Conservation (phyloP, 2,888 invertebrate species). For the Axea sp. region DNA sequence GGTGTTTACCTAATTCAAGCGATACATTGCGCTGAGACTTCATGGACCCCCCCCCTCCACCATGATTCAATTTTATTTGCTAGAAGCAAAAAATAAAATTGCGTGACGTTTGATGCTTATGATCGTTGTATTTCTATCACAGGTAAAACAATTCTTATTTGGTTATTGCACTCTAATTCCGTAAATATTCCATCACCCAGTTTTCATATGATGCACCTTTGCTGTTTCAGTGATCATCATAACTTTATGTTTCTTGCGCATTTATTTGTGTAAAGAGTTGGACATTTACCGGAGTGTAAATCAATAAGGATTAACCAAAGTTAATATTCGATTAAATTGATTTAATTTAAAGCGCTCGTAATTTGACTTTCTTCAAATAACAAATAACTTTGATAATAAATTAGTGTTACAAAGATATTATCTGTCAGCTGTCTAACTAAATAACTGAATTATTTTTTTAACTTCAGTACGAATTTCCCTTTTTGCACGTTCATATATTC, state of each 20-base stretch:
- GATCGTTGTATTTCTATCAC: slow-evolving; percentile 14
- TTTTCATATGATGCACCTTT: slow-evolving; percentile 31
- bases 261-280: slow-evolving; percentile 37
- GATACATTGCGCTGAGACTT: slow-evolving; percentile 26
- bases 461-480: too few relatives aligned
- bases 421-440: too few relatives aligned
- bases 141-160: slow-evolving; percentile 33
- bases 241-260: slow-evolving; percentile 49
- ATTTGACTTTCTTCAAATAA: slow-evolving; percentile 10
- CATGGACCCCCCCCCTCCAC: slow-evolving; percentile 11
- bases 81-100: slow-evolving; percentile 20
- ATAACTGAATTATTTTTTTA: too few relatives aligned
- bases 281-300: slow-evolving; percentile 47
- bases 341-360: slow-evolving; percentile 8
- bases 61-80: slow-evolving; percentile 48
- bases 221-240: slow-evolving; percentile 32
- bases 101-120: slow-evolving; percentile 35
- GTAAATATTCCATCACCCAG: slow-evolving; percentile 46
- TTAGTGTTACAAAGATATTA: too few relatives aligned
- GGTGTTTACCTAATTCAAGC: slow-evolving; percentile 37
- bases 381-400: too few relatives aligned
- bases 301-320: slow-evolving; percentile 26
- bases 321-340: slow-evolving; percentile 13
- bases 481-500: too few relatives aligned
- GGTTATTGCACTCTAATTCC: slow-evolving; percentile 44